Percentiles rank a stretch among this genome's conserved stretches.
phyloP scores from a whole-genome alignment of 2,888 invertebrate species.

The Lottia scabra region DNA sequence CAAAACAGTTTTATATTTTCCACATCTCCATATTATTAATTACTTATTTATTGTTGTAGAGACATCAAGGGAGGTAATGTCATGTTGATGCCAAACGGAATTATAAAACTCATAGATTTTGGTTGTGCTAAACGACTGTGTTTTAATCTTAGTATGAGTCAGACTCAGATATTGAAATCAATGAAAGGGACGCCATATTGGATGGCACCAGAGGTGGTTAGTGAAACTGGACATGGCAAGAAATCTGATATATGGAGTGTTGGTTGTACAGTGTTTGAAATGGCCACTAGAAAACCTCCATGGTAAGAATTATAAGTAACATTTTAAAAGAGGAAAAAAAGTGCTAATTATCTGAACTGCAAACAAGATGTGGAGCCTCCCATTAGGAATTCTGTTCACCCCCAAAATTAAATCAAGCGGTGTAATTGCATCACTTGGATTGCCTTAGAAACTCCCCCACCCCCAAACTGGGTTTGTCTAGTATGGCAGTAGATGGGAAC shows the following conservation, averaged over 20 bases:
- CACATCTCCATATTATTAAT: no score
- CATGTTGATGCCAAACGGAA: slow-evolving; percentile 69
- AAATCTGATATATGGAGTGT: slow-evolving; percentile 70
- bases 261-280: slow-evolving; percentile 69
- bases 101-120: slow-evolving; percentile 70
- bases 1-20: no score
- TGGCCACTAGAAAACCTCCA: slow-evolving; percentile 69
- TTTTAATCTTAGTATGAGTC: slow-evolving; percentile 61
- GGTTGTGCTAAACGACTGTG: slow-evolving; percentile 69
- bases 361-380: no score
- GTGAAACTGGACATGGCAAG: slow-evolving; percentile 68
- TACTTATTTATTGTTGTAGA: slow-evolving; percentile 44
- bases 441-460: no score
- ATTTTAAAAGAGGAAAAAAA: no score
- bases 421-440: no score
- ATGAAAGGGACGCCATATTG: slow-evolving; percentile 70
- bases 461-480: no score
- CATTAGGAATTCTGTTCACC: no score
- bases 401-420: no score
- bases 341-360: no score
- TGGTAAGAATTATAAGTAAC: slow-evolving; percentile 45
- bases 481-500: no score
- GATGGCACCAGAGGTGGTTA: slow-evolving; percentile 70
- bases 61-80: slow-evolving; percentile 70
- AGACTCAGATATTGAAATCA: slow-evolving; percentile 64